Evolutionary conservation across 1,140 invertebrate genomes (phyloP), one percentile per base, ranked within the genome.

Genomic region (Euschistus heros): DNA sequence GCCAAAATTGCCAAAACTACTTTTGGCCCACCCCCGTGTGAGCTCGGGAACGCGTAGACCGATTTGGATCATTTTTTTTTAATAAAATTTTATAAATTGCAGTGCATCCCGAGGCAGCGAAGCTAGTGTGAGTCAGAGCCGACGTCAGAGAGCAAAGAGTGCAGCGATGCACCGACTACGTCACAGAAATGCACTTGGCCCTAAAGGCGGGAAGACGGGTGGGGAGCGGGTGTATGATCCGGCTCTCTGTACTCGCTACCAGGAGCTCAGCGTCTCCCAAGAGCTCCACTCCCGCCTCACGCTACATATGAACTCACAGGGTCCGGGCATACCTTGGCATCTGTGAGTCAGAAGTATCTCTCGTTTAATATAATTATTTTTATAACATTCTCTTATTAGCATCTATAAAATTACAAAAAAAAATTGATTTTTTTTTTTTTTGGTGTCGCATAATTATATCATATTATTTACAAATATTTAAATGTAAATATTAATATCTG

Each of bases 201-300:
- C 27, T 46, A 65, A 22, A 17, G 33, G 54, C n/a, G 55, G 13
- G 30, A 27, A 44, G 50, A 14, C 15, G 17, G 54, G 57, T 24
- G 27, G 64, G 50, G 37, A 14, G n/a, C 42, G 30, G 50, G 37
- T n/a, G 63, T 65, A 65, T 65, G 64, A 65, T 64, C 64, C 33
- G 24, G 64, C 54, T 65, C 64, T 65, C 64, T 57, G 64, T 65
- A 65, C 64, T 30, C 55, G 2, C 33, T 24, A 44, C 27, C 33
- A 44, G 64, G 64, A 42, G 64, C 20, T 1, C 54, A 65, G 24
- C 30, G 14, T 1, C 27, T 33, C n/a, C 24, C 30, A 65, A 24
- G 64, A 65, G 64, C 30, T 65, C 4, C 5, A 22, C 2, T n/a
- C 5, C 47, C n/a, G 10, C n/a, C 47, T 13, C 47, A 22, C 20